These are phyloP conservation scores for Diplodus sargus DNA, from an alignment of 2,797 vertebrate species.

Conservation along the genomic window DNA sequence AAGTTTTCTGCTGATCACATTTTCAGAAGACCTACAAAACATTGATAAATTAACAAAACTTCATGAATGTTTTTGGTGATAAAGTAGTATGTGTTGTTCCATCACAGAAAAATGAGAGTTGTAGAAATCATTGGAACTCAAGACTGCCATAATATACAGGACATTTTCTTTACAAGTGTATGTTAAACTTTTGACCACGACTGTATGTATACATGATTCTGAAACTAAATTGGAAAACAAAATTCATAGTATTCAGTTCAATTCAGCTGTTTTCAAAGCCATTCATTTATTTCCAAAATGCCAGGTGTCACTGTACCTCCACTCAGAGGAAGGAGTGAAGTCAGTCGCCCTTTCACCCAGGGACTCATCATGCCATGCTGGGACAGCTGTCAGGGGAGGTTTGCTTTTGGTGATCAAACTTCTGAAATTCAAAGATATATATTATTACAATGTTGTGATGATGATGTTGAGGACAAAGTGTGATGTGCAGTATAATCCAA, in stretches of 20 bases:
- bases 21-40: too few species aligned
- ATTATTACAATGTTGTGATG: neutral
- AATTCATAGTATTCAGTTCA: neutral
- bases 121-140: too few species aligned
- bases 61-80: too few species aligned
- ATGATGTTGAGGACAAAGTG: neutral
- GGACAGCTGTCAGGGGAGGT: neutral
- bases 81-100: too few species aligned
- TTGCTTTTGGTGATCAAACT: conserved; percentile 1
- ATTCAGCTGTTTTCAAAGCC: neutral
- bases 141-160: too few species aligned
- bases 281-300: neutral
- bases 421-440: conserved; percentile 56
- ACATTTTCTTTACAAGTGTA: too few species aligned
- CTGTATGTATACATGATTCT: neutral
- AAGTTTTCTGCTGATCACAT: too few species aligned
- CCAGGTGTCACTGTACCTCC: conserved; percentile 58
- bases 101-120: too few species aligned
- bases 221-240: neutral
- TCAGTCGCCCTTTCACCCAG: conserved; percentile 1
- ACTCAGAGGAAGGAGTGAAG: conserved; percentile 44
- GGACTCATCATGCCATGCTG: conserved; percentile 17
- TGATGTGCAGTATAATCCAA: neutral
- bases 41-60: too few species aligned
- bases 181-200: too few species aligned